phyloP scores from a whole-genome alignment of 2,113 vertebrate species.

The Thinocorus orbignyianus region DNA sequence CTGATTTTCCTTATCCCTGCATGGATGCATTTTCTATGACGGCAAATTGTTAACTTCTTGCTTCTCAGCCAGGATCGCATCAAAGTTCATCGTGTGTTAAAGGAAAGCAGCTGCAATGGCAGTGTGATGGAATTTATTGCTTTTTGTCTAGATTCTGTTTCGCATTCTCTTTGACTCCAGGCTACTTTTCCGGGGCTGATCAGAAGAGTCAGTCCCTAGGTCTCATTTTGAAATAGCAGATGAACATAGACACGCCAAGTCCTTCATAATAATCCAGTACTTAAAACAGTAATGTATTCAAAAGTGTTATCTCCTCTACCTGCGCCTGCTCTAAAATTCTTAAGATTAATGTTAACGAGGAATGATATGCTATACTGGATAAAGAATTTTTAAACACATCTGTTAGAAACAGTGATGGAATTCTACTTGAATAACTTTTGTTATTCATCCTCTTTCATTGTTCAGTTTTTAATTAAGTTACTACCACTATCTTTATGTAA shows the following conservation, averaged over 20 bases:
- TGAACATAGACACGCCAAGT: background rate
- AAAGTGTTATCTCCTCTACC: background rate
- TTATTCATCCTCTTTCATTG: background rate
- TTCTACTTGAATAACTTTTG: background rate
- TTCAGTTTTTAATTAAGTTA: background rate
- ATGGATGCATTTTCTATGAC: background rate
- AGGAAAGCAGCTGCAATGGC: constrained; percentile 31
- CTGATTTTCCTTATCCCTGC: constrained; percentile 17
- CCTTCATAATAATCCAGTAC: background rate
- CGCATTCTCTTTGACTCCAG: background rate
- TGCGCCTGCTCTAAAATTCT: background rate
- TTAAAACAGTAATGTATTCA: background rate
- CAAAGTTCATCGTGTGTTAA: constrained; percentile 22
- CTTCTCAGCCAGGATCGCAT: constrained; percentile 15
- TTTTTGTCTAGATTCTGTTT: constrained; percentile 30
- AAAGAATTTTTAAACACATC: background rate
- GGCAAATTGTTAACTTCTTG: background rate
- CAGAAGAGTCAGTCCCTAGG: background rate
- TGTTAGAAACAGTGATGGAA: background rate
- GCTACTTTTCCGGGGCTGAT: background rate
- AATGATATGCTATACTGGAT: background rate
- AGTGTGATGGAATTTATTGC: background rate
- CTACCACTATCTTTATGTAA: background rate
- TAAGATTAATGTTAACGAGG: background rate
- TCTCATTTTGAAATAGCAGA: background rate